phyloP scores from a whole-genome alignment of 1,140 invertebrate genomes.

The Bombus waltoni region DNA sequence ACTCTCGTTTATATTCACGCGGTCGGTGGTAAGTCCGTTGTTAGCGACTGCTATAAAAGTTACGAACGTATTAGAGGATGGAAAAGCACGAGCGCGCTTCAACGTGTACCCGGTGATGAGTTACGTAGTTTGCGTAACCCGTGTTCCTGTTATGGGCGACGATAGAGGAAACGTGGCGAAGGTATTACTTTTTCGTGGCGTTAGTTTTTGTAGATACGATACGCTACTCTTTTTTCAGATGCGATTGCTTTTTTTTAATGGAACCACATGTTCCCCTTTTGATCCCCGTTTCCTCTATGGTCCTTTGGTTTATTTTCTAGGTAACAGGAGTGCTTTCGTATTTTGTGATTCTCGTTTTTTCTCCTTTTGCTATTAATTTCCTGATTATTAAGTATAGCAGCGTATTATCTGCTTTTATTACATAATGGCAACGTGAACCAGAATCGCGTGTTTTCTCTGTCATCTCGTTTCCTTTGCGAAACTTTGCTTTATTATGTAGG shows the following conservation, averaged over 20 bases:
- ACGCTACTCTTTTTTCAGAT: not conserved
- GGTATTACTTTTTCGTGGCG: not conserved
- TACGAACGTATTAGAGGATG: constrained; percentile 15
- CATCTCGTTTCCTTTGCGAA: too few relatives aligned
- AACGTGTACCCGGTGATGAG: not conserved
- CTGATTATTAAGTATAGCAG: not conserved
- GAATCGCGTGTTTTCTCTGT: too few relatives aligned
- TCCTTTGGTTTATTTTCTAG: not conserved
- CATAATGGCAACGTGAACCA: too few relatives aligned
- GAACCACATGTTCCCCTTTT: not conserved
- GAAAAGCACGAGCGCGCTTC: not conserved
- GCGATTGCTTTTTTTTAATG: not conserved
- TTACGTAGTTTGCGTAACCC: not conserved
- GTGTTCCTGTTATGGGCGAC: not conserved
- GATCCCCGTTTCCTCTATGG: not conserved
- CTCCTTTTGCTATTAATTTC: not conserved
- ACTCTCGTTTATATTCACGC: constrained; percentile 13
- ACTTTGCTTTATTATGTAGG: too few relatives aligned
- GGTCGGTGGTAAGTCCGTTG: constrained; percentile 1
- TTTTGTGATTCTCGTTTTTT: not conserved
- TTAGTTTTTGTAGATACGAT: not conserved
- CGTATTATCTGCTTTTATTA: too few relatives aligned
- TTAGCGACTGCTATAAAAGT: constrained; percentile 21
- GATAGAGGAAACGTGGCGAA: not conserved
- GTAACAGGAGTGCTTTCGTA: not conserved